Conservation (phyloP, 2,888 invertebrate genomes). For the Chrysotoxum bicinctum region DNA sequence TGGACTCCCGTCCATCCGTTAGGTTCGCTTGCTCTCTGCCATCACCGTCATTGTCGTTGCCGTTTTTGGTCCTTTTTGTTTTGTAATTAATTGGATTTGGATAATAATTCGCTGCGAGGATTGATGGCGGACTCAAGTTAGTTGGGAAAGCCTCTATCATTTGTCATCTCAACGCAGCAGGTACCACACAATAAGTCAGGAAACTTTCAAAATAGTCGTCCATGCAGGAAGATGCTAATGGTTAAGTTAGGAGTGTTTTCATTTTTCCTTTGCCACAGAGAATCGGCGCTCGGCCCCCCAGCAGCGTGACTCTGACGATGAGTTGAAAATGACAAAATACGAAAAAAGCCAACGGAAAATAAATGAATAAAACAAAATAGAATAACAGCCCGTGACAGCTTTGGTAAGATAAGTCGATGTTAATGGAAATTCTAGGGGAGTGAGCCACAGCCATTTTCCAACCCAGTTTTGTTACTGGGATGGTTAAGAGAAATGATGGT, state of each 20-base stretch:
- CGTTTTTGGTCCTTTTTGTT: slow-evolving; percentile 16
- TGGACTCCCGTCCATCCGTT: background rate
- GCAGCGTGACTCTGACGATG: slow-evolving; percentile 20
- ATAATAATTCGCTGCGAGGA: slow-evolving; percentile 69
- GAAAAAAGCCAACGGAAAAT: background rate
- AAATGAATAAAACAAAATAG: slow-evolving; percentile 20
- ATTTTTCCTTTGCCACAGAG: background rate
- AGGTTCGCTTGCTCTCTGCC: background rate
- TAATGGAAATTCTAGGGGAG: slow-evolving; percentile 47
- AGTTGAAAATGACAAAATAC: slow-evolving; percentile 23
- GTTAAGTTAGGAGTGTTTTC: slow-evolving; percentile 6
- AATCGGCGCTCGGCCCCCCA: slow-evolving; percentile 3
- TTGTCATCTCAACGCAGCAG: slow-evolving; percentile 70
- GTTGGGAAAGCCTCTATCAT: slow-evolving; percentile 56
- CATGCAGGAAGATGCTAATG: slow-evolving; percentile 33
- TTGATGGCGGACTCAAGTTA: slow-evolving; percentile 66
- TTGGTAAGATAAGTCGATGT: slow-evolving; percentile 51
- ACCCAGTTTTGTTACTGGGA: background rate
- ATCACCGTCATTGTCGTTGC: background rate
- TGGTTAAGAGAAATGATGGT: background rate
- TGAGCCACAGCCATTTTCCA: background rate
- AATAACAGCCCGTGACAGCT: slow-evolving; percentile 39
- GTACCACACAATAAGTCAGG: slow-evolving; percentile 48
- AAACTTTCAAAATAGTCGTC: slow-evolving; percentile 5
- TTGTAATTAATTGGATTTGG: slow-evolving; percentile 71